These are phyloP conservation scores for Drosophila formosana DNA, from an alignment of 2,888 invertebrate species.

Conservation along the genomic window DNA sequence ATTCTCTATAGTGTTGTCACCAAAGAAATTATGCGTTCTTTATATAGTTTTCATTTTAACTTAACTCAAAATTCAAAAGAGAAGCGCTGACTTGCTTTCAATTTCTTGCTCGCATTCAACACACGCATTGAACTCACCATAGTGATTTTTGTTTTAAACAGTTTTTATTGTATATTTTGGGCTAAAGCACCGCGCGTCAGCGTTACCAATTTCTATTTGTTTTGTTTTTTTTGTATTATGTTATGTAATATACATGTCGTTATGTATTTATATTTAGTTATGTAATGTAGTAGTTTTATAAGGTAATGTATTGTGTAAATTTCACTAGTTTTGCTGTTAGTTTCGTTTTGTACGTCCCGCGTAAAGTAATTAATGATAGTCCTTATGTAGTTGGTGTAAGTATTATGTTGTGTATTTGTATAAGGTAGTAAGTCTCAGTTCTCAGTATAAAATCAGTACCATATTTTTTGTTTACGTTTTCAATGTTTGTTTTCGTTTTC, in stretches of 20 bases:
- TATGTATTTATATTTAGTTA: conserved; percentile 40
- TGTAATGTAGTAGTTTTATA: conserved; percentile 21
- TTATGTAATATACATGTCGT: conserved; percentile 39
- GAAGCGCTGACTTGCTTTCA: background rate
- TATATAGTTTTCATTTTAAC: background rate
- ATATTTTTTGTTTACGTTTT: conserved; percentile 65
- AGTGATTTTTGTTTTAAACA: background rate
- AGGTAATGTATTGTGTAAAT: conserved; percentile 60
- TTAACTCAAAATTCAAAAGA: conserved; percentile 13
- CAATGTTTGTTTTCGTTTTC: conserved; percentile 24
- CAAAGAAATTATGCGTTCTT: conserved; percentile 10
- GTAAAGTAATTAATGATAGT: conserved; percentile 67
- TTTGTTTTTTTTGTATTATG: conserved; percentile 8
- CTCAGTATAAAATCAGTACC: conserved; percentile 81
- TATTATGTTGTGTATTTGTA: conserved; percentile 61
- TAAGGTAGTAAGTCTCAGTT: conserved; percentile 78
- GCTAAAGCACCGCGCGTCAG: conserved; percentile 76
- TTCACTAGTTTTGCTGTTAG: conserved; percentile 71
- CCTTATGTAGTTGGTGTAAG: conserved; percentile 60
- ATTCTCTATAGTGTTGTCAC: conserved; percentile 3
- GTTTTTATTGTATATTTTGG: conserved; percentile 23
- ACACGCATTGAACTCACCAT: background rate
- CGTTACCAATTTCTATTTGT: conserved; percentile 51
- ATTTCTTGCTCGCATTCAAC: conserved; percentile 10
- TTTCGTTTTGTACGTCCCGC: conserved; percentile 53